These are phyloP conservation scores for Crotalus viridis DNA, from an alignment of 2,113 vertebrate genomes.

Conservation along the genomic window DNA sequence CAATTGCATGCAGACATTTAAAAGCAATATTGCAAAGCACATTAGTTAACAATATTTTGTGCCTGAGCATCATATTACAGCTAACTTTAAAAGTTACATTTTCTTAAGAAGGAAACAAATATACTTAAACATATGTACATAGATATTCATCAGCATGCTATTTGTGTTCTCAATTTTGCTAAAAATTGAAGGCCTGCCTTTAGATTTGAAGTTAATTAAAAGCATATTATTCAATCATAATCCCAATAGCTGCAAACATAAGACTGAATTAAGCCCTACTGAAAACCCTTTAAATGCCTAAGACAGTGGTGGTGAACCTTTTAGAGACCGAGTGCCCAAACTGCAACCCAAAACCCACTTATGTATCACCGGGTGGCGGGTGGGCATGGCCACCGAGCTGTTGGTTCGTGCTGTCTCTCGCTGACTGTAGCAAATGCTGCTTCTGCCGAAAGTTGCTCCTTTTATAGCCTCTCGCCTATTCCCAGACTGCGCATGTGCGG, in stretches of 20 bases:
- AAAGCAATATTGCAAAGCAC: slow-evolving; percentile 15
- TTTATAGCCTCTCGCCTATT: too few species aligned
- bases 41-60: not conserved
- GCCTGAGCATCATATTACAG: not conserved
- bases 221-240: not conserved
- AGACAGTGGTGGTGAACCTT: too few species aligned
- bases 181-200: not conserved
- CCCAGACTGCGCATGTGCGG: too few species aligned
- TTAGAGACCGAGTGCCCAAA: too few species aligned
- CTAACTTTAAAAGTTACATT: not conserved
- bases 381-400: too few species aligned
- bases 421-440: too few species aligned
- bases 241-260: not conserved
- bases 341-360: too few species aligned
- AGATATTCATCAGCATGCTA: not conserved
- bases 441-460: too few species aligned
- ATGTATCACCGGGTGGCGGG: too few species aligned
- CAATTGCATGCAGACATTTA: slow-evolving; percentile 35
- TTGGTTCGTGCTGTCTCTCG: too few species aligned
- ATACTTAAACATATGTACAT: not conserved
- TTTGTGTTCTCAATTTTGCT: not conserved
- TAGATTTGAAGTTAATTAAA: not conserved
- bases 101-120: not conserved
- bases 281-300: not conserved
- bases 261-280: not conserved